These are phyloP conservation scores for Cyrtonyx montezumae DNA, from an alignment of 2,113 vertebrate species.

Conservation along the genomic window DNA sequence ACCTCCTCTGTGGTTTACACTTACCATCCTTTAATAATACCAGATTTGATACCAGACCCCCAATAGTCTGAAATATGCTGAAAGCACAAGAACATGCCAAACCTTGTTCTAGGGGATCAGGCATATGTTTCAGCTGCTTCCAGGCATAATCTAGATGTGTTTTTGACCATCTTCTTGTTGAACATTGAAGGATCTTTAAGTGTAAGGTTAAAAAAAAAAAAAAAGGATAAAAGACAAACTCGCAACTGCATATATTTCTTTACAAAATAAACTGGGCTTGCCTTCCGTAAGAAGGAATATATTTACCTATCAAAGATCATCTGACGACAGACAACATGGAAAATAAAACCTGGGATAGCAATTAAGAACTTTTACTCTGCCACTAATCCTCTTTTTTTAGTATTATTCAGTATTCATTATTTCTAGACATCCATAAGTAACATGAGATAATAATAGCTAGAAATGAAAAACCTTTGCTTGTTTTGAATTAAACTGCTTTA, in stretches of 20 bases:
- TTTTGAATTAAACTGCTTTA: background rate
- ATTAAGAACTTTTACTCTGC: background rate
- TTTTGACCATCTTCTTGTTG: background rate
- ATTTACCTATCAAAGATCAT: background rate
- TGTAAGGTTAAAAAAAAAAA: constrained; percentile 4
- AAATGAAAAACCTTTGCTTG: background rate
- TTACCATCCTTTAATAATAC: background rate
- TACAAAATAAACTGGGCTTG: background rate
- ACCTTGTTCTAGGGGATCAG: background rate
- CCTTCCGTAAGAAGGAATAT: background rate
- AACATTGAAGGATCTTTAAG: background rate
- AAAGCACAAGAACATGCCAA: background rate
- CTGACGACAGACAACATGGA: background rate
- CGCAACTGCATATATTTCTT: background rate
- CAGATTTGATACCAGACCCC: background rate
- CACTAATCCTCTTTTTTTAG: background rate
- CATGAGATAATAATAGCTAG: background rate
- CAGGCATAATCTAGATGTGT: background rate
- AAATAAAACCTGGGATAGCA: background rate
- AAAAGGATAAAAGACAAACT: background rate
- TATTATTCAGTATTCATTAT: background rate
- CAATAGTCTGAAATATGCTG: background rate
- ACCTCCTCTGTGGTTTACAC: background rate
- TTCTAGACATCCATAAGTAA: background rate
- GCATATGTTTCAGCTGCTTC: background rate